Conservation (phyloP, 2,888 invertebrate species). For the Arctia plantaginis region DNA sequence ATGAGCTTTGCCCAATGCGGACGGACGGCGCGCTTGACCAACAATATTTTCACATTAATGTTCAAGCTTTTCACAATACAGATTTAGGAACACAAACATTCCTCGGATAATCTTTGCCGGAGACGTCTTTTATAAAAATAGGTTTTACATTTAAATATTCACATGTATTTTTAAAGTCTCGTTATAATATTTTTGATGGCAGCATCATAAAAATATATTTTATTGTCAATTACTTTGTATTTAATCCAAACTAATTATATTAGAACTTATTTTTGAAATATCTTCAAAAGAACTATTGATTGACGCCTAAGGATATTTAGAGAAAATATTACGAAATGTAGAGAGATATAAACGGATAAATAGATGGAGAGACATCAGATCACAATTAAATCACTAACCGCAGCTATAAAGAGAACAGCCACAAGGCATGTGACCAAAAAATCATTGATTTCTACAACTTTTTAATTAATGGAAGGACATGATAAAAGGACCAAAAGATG, state of each 20-base stretch:
- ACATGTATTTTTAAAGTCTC: conserved; percentile 35
- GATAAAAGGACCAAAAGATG: no score
- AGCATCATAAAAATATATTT: not conserved
- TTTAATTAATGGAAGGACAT: not conserved
- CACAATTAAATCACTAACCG: no score
- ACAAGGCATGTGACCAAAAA: no score
- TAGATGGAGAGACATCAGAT: not conserved
- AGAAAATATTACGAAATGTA: no score
- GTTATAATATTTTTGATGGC: conserved; percentile 39
- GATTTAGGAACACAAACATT: conserved; percentile 67
- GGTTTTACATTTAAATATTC: conserved; percentile 46
- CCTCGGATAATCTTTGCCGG: conserved; percentile 56
- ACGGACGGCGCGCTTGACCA: conserved; percentile 74
- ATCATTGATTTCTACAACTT: no score
- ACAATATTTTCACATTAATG: conserved; percentile 78
- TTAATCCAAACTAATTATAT: not conserved
- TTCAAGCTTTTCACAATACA: conserved; percentile 71
- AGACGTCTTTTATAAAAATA: conserved; percentile 54
- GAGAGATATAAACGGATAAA: not conserved
- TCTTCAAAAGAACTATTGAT: no score
- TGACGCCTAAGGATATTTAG: no score
- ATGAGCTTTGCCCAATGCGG: conserved; percentile 80
- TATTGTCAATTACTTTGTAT: not conserved
- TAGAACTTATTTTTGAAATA: not conserved
- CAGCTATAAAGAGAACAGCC: no score